Conservation (phyloP, 2,113 vertebrate species). For the Heterocephalus glaber region DNA sequence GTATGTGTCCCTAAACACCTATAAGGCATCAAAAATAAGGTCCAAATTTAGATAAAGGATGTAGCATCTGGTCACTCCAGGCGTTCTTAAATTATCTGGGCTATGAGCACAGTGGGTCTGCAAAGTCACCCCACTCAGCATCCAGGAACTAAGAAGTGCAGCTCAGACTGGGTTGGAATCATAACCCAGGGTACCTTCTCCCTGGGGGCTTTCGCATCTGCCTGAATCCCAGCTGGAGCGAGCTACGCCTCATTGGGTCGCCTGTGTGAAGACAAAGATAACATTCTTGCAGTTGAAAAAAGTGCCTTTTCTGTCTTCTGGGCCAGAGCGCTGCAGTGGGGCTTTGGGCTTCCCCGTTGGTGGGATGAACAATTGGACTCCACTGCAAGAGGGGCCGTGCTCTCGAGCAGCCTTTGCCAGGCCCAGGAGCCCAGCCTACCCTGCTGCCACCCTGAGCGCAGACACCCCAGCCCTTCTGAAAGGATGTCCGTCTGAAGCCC, state of each 20-base stretch:
- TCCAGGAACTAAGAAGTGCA: rapidly evolving
- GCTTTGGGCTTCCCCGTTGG: not conserved
- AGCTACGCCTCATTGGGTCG: not conserved
- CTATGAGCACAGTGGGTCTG: not conserved
- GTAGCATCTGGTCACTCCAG: not conserved
- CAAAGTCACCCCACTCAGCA: not conserved
- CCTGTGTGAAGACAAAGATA: not conserved
- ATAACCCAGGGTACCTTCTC: not conserved
- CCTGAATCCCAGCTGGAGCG: not conserved
- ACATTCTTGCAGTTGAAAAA: not conserved
- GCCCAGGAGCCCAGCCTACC: not conserved
- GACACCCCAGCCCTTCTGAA: not conserved
- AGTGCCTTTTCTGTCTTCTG: not conserved
- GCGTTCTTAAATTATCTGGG: not conserved
- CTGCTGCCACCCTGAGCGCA: rapidly evolving
- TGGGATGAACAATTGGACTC: not conserved
- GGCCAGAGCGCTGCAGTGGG: not conserved
- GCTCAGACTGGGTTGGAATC: not conserved
- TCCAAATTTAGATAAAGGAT: not conserved
- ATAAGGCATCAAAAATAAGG: not conserved
- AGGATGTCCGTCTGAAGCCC: not conserved
- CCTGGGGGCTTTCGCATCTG: not conserved
- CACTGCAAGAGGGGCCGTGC: too few relatives aligned
- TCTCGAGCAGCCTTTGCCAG: not conserved
- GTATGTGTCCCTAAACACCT: not conserved